These are phyloP conservation scores for Catajapyx aquilonaris DNA, from an alignment of 1,140 invertebrate genomes.

Conservation along the genomic window DNA sequence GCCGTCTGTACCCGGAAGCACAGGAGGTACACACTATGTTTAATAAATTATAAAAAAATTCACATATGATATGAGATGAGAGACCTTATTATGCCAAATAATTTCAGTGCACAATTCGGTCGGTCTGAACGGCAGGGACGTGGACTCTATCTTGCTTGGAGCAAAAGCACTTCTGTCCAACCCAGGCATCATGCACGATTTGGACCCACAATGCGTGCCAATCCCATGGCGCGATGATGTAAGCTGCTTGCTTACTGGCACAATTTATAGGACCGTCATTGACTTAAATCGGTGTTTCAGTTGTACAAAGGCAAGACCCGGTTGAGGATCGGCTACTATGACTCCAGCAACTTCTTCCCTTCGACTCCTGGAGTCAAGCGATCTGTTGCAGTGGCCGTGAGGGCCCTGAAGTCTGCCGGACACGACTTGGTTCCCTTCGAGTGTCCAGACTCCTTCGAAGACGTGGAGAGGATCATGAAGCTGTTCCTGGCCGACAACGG, in stretches of 20 bases:
- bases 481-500: not conserved
- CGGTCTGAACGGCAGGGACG: not conserved
- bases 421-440: constrained; percentile 9
- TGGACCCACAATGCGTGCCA: not conserved
- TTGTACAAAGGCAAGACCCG: not conserved
- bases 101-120: not conserved
- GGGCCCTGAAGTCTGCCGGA: constrained; percentile 10
- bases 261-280: constrained; percentile 16
- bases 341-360: constrained; percentile 13
- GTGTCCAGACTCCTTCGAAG: constrained; percentile 1
- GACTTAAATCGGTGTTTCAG: too few relatives aligned
- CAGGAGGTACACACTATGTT: too few relatives aligned
- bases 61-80: too few relatives aligned
- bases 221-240: not conserved
- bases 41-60: too few relatives aligned
- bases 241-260: too few relatives aligned
- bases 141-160: not conserved
- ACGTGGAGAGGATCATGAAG: not conserved
- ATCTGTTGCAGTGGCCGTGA: constrained; percentile 12
- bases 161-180: not conserved
- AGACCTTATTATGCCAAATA: not conserved
- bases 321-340: constrained; percentile 14
- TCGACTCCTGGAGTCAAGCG: constrained; percentile 13
- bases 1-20: too few relatives aligned
- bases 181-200: not conserved